Evolutionary conservation across 2,113 vertebrate species (phyloP), one percentile per base, ranked within the genome.

Genomic region (Sinocyclocheilus rhinocerous): DNA sequence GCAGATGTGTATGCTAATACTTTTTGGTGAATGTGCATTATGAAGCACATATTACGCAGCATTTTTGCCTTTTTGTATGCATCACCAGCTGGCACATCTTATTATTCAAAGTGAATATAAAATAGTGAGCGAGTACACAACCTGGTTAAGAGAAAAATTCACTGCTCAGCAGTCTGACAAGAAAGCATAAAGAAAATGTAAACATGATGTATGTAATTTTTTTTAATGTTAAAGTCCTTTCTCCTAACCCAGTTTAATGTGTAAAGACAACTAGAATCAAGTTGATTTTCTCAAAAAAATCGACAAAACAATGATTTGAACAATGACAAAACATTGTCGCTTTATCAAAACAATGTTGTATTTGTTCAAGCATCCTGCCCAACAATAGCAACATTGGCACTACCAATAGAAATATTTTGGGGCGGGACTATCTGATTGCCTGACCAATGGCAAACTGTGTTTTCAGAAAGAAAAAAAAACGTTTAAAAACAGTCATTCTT

Each of bases 11-110:
- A 83, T 70, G 42, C 36, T 55, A 65, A 86, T 82, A 77, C 10
- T 29, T 76, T 26, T 55, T 77, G 67, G 69, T 81, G 77, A 88
- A 88, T 81, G 69, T 76, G 85, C 79, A 86, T 76, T 52, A 73
- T 36, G 69, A 81, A 76, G 50, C 52, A 12, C 36, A 24, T 33
- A 79, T 77, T 83, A 83, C 18, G 16, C 79, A 81, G 50, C 81
- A 45, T 59, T 36, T 24, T 77, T 29, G 45, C 45, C 26, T n/a
- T 48, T 76, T 86, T 26, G 42, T 24, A 81, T 75, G 67, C 72
- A 4, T 65, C 45, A 48, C 45, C 69, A 82, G 55, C 73, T n/a
- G n/a, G 36, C 52, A 15, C 18, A 10, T 6, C 29, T 16, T 67
- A 63, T 7, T 20, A 48, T 81, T 81, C 69, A 12, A 33, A n/a